Percentiles rank a stretch among this genome's conserved stretches.
Conservation (phyloP, 2,113 vertebrate species). For the Daphoenositta chrysoptera region DNA sequence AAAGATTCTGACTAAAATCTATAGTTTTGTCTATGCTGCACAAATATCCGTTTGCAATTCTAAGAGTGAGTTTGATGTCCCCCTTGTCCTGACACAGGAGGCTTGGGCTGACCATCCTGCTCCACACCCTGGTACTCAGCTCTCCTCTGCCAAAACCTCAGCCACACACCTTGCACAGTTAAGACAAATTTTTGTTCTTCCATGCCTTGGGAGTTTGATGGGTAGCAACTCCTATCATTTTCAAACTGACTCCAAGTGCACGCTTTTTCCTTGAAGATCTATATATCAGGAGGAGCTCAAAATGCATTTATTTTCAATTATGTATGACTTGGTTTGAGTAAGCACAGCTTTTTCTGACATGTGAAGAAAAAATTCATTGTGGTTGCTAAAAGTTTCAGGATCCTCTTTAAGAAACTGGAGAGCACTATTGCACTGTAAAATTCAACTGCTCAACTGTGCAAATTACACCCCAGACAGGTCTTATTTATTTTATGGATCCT, state of each 20-base stretch:
- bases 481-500: conserved; percentile 65
- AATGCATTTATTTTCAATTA: neutral
- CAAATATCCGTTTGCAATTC: neutral
- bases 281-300: neutral
- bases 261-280: neutral
- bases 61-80: neutral
- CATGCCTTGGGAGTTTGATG: neutral
- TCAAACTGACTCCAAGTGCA: neutral
- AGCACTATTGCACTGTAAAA: conserved; percentile 33
- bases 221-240: neutral
- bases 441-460: conserved; percentile 45
- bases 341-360: neutral
- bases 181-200: neutral
- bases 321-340: neutral
- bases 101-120: neutral
- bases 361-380: neutral
- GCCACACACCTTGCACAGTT: neutral
- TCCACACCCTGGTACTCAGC: neutral
- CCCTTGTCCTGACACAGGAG: neutral
- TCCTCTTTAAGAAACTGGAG: neutral
- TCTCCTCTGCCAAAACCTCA: neutral
- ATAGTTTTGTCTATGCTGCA: neutral
- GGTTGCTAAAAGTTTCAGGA: conserved; percentile 19
- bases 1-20: neutral
- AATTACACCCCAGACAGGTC: conserved; percentile 52